Evolutionary conservation across 2,888 invertebrate species (phyloP).

Genomic region (Ctena decussata): DNA sequence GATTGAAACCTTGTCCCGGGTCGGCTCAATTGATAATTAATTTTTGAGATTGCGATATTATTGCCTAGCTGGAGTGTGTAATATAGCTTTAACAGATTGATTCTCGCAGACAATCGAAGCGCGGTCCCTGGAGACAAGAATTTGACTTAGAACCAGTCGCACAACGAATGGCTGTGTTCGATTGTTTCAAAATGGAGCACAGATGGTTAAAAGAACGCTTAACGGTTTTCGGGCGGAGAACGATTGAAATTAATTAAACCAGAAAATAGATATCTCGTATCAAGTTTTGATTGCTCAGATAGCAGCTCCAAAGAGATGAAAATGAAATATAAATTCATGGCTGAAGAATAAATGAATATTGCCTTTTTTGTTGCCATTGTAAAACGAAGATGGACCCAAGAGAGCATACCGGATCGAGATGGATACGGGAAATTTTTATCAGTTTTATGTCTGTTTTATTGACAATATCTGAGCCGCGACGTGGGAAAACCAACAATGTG

Average conservation of each 20-base stretch:
- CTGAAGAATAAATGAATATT: slow-evolving; percentile 62
- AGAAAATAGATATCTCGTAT: slow-evolving; percentile 69
- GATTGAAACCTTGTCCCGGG: slow-evolving; percentile 64
- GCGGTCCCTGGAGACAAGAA: slow-evolving; percentile 42
- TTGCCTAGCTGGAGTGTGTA: slow-evolving; percentile 70
- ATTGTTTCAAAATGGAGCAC: slow-evolving; percentile 51
- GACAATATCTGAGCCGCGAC: no score
- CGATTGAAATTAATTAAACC: slow-evolving; percentile 70
- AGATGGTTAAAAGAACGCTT: slow-evolving; percentile 70
- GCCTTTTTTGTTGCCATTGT: slow-evolving; percentile 65
- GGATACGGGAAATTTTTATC: neutral
- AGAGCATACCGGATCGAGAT: slow-evolving; percentile 22
- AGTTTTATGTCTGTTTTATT: neutral
- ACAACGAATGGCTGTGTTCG: slow-evolving; percentile 39
- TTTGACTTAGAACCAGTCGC: slow-evolving; percentile 52
- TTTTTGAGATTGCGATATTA: slow-evolving; percentile 72
- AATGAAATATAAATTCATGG: slow-evolving; percentile 68
- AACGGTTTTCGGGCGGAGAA: slow-evolving; percentile 56
- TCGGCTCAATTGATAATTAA: slow-evolving; percentile 67
- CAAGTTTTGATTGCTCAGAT: slow-evolving; percentile 65
- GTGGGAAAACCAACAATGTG: no score
- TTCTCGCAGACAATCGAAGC: slow-evolving; percentile 61
- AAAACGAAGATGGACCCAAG: slow-evolving; percentile 62
- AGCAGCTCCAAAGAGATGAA: slow-evolving; percentile 52
- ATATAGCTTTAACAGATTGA: slow-evolving; percentile 72